Conservation (phyloP, 2,888 invertebrate species). For the Hirtodrosophila trivittata region DNA sequence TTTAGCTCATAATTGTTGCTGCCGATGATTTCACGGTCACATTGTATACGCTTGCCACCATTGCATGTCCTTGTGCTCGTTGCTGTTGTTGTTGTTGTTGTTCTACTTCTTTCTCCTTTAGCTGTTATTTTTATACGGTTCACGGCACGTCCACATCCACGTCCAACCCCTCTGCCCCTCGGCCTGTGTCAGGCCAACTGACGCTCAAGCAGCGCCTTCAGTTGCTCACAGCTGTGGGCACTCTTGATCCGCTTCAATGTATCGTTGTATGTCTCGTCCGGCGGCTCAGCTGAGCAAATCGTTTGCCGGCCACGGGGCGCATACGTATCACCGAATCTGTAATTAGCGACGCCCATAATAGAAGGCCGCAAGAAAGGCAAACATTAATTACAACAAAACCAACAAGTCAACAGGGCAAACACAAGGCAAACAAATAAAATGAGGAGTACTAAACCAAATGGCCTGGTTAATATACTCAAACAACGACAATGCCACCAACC, state of each 20-base stretch:
- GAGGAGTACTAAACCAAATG: not conserved
- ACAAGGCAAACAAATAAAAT: slow-evolving; percentile 12
- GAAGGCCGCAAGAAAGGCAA: slow-evolving; percentile 38
- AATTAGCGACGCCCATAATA: slow-evolving; percentile 55
- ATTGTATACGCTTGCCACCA: slow-evolving; percentile 1
- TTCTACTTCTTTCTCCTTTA: slow-evolving; percentile 19
- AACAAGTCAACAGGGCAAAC: slow-evolving; percentile 44
- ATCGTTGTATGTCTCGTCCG: slow-evolving; percentile 74
- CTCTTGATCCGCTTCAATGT: slow-evolving; percentile 74
- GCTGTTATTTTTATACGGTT: not conserved
- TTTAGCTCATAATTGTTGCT: slow-evolving; percentile 64
- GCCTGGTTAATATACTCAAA: slow-evolving; percentile 45
- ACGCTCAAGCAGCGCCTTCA: slow-evolving; percentile 67
- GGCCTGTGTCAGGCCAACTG: slow-evolving; percentile 48
- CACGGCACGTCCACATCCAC: not conserved
- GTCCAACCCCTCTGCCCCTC: too few relatives aligned
- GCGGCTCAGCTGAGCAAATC: slow-evolving; percentile 67
- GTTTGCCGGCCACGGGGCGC: slow-evolving; percentile 68
- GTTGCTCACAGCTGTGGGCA: slow-evolving; percentile 68
- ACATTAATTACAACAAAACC: slow-evolving; percentile 71
- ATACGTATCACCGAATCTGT: slow-evolving; percentile 73
- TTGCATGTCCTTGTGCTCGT: slow-evolving; percentile 1
- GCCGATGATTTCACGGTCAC: slow-evolving; percentile 17
- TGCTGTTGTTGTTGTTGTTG: slow-evolving; percentile 21
- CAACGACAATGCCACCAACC: slow-evolving; percentile 31